Evolutionary conservation across 1,140 invertebrate genomes (phyloP).

Genomic region (Zeugodacus cucurbitae): DNA sequence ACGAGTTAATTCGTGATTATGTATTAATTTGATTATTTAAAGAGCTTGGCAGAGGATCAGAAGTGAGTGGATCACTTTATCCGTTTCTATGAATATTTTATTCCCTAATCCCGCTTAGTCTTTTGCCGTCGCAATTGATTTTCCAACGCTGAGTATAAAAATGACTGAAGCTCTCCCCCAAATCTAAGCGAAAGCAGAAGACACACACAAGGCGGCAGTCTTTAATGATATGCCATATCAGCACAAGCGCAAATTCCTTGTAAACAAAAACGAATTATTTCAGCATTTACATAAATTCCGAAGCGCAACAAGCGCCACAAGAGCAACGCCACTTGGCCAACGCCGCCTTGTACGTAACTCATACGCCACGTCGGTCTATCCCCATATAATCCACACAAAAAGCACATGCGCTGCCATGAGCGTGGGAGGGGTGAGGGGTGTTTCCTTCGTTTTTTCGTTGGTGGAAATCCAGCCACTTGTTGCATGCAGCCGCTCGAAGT

Average conservation of each 20-base stretch:
- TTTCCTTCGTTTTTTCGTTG: neutral
- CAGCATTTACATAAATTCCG: slow-evolving; percentile 40
- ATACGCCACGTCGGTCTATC: neutral
- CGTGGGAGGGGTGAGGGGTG: neutral
- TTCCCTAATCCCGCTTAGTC: neutral
- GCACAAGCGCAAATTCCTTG: neutral
- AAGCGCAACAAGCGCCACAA: slow-evolving; percentile 15
- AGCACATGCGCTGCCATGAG: neutral
- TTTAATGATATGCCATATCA: slow-evolving; percentile 39
- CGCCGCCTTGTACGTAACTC: neutral
- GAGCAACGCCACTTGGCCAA: neutral
- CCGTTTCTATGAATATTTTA: neutral
- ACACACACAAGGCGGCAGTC: neutral
- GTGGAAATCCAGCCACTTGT: neutral
- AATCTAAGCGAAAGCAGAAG: neutral
- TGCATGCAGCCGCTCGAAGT: neutral
- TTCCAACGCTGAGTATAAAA: neutral
- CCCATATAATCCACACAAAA: neutral
- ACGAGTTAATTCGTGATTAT: neutral
- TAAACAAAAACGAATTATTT: slow-evolving; percentile 41
- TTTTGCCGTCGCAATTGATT: neutral
- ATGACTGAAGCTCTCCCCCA: neutral
- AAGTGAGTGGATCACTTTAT: neutral
- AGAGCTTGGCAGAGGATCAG: neutral
- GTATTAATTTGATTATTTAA: neutral